Evolutionary conservation across 2,888 invertebrate species (phyloP), one percentile per base, ranked within the genome.

Genomic region (Leptinotarsa tumamoca): DNA sequence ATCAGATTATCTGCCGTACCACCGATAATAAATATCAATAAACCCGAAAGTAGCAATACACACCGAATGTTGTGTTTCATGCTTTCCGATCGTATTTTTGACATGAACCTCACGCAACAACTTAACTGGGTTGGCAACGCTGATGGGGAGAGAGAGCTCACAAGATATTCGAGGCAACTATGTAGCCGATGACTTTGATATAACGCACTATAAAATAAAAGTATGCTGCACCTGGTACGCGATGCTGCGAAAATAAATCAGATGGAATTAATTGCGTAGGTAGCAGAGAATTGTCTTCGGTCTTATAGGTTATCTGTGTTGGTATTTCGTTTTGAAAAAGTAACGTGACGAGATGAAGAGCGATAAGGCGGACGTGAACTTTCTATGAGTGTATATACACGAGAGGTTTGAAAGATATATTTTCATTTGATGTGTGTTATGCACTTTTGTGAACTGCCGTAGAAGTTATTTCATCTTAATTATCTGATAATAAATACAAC

Each of bases 141-240:
- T n/a, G 33, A 33, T 7, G 5, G 43, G 10, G 10, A 33, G 4
- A 63, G 63, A 43, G 69, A 68, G 17, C 51, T 56, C 13, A 23
- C 10, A 7, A 43, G 33, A 54, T 54, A 54, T 52, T 54, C 56
- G 27, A 56, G 0, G 54, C 69, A 69, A 69, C 33, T 56, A 56
- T 69, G 56, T 69, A 69, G 56, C 43, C 69, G 69, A 69, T 56
- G 69, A 56, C 69, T 69, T 56, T 69, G 69, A 69, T 69, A 58
- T 70, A 70, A 58, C 70, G 56, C 49, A 49, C 49, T 58, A 61
- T 70, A 61, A 56, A 69, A 69, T 56, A 69, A 70, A 70, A 70
- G 70, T 70, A 70, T 70, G 70, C 70, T 58, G 70, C 70, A 70
- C 58, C 70, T 70, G 70, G 70, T 70, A 70, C 58, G 58, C 18